phyloP scores from a whole-genome alignment of 2,797 vertebrate species.

The Falco novaeseelandiae region DNA sequence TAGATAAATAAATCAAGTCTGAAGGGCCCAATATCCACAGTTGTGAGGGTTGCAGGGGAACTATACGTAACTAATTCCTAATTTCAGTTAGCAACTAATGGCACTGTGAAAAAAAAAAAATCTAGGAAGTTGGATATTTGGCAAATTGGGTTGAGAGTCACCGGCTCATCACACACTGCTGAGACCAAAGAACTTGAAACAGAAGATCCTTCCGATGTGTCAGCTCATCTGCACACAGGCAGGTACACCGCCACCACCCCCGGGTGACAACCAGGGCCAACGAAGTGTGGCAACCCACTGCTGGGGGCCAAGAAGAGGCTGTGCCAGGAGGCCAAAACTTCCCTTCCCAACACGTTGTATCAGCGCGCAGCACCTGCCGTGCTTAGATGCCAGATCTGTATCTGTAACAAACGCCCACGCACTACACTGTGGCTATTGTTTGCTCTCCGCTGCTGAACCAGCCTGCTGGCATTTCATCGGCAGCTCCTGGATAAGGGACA shows the following conservation, averaged over 20 bases:
- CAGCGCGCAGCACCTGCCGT: accelerated
- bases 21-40: background rate
- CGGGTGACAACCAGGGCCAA: background rate
- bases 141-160: background rate
- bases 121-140: background rate
- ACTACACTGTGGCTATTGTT: background rate
- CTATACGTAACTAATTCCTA: background rate
- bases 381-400: background rate
- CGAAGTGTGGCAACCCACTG: background rate
- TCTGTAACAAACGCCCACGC: background rate
- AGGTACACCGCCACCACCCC: background rate
- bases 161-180: background rate
- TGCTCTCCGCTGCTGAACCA: background rate
- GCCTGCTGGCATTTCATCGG: background rate
- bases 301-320: background rate
- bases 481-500: background rate
- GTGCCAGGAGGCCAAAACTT: background rate
- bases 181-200: background rate
- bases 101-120: background rate
- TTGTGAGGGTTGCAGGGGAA: accelerated
- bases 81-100: background rate
- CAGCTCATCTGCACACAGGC: background rate
- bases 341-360: background rate
- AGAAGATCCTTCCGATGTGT: background rate
- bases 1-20: background rate